Evolutionary conservation across 2,888 invertebrate genomes (phyloP), one percentile per base, ranked within the genome.

Genomic region (Celastrina argiolus): DNA sequence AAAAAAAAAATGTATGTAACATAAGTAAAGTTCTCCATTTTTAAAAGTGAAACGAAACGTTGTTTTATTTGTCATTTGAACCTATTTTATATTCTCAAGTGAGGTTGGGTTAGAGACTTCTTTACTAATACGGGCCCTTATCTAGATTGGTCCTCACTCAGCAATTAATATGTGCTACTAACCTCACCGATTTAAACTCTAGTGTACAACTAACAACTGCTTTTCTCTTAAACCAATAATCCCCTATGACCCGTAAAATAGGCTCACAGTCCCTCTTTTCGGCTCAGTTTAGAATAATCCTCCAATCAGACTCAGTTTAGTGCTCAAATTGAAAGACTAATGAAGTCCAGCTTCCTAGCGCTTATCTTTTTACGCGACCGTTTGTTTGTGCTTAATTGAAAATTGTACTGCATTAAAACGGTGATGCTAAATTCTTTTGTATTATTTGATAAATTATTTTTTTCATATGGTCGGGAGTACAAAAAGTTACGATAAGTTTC

Each of bases 261-360:
- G 51, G 51, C 22, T 18, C 51, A 51, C 4, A 3, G 10, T 10
- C 51, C 51, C 22, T 51, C 51, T 51, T 51, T 26, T 51, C 14
- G 26, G 39, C 39, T 18, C 14, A 51, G 39, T 61, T 18, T 39
- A 34, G 61, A 61, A 61, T 61, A 61, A 39, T 39, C 61, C 22
- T 18, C 22, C 59, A 36, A 59, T 59, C 59, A 59, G 18, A 36
- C 36, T 36, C 61, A 39, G 61, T 61, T 39, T 39, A 39, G 61
- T 22, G 22, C 59, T 34, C 22, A 61, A 61, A 61, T 61, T 31
- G 22, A 61, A 61, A 18, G 61, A 2, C 26, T 61, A 61, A 61
- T 61, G 39, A 61, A 61, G 61, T 61, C 61, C 39, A 36, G 39
- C 36, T 61, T 61, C 39, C 58, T 18, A 39, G 39, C 31, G 61